These are phyloP conservation scores for Sebastes oblongus DNA, from an alignment of 2,797 vertebrate genomes.

Conservation along the genomic window DNA sequence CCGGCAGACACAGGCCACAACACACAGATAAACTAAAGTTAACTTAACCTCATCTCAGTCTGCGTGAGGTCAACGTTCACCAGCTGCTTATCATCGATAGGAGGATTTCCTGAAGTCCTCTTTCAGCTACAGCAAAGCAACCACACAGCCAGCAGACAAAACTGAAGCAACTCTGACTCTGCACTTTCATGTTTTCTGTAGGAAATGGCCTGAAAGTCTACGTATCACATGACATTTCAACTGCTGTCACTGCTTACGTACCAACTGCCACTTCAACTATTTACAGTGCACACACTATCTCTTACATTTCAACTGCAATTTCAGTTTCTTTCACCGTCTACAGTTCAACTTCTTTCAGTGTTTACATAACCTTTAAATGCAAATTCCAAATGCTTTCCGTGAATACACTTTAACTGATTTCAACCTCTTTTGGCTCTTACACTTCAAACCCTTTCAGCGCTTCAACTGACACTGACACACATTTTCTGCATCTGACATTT, in stretches of 20 bases:
- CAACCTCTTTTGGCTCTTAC: neutral
- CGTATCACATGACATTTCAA: neutral
- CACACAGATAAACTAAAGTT: neutral
- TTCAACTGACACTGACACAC: no score
- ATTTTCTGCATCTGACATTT: neutral
- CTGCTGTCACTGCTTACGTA: neutral
- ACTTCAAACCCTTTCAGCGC: neutral
- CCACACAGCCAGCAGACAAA: neutral
- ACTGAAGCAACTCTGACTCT: neutral
- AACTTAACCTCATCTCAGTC: conserved; percentile 8
- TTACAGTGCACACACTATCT: neutral
- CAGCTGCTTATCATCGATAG: conserved; percentile 10
- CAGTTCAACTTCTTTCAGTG: neutral
- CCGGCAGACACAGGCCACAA: neutral
- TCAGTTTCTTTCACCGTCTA: neutral
- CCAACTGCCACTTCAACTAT: neutral
- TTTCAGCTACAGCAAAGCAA: neutral
- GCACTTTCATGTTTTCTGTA: neutral
- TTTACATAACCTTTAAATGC: neutral
- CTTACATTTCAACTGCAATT: neutral
- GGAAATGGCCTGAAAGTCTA: neutral
- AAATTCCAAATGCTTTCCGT: neutral
- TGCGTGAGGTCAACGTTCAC: neutral
- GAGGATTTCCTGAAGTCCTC: conserved; percentile 15
- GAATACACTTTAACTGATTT: neutral